Base-by-base conservation (phyloP, 2,797 vertebrate species). In the Hemibagrus guttatus region DNA sequence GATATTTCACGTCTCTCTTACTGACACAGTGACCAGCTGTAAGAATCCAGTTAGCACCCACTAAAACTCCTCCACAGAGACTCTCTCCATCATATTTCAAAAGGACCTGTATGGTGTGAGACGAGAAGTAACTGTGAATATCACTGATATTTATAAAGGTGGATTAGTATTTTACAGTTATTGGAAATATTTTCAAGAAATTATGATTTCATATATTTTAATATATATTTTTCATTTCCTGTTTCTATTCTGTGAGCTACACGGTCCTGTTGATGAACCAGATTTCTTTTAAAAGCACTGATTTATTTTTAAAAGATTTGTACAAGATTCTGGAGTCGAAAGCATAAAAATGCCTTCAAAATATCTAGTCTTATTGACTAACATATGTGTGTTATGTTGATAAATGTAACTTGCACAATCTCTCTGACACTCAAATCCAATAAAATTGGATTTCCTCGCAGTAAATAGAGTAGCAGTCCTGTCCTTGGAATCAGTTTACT, bases 1-100 rank as follows among this genome's bases (percentile, higher is more conserved):
- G 86, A 54, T 91, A 19, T 4, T 76, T 26, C 0, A 1, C 16
- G 4, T 46, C 26, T 85, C 1, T 56, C 0, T 89, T 52, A 0
- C 94, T 90, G 26, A 98, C 86, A 84, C 98, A 99, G 89, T 99
- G 98, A 85, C 97, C 97, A 0, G 98, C 97, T 0, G 97, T 97
- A 86, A 98, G 79, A 3, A 98, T 94, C 97, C 97, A 98, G 14
- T 90, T 86, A 0, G 94, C 85, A 1, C 91, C 89, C 54, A 99
- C 88, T 86, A 99, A 93, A 8, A 91, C 91, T 0, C 96, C 98
- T 0, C 97, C 97, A 42, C 98, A 99, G 56, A 93, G 92, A 85
- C 91, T 91, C 1, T 0, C n/a, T 11, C 88, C 92, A 0, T 92
- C 66, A 14, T 95, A 52, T 84, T 91, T 86, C 75, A 99, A 81